These are phyloP conservation scores for Chaetodon auriga DNA, from an alignment of 2,113 vertebrate species.

Conservation along the genomic window DNA sequence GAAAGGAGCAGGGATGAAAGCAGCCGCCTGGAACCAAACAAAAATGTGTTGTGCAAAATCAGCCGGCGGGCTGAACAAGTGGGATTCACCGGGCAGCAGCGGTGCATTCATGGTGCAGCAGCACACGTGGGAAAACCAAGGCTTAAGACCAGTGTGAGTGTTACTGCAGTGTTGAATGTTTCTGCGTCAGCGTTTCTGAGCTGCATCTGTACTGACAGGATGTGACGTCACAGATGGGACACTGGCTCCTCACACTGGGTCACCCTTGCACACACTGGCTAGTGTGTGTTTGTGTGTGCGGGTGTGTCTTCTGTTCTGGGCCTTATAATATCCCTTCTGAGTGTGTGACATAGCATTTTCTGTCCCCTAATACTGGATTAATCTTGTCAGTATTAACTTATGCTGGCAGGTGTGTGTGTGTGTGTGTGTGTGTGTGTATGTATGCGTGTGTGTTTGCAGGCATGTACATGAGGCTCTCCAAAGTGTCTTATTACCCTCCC, in stretches of 20 bases:
- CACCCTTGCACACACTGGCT: background rate
- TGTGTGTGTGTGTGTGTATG: conserved; percentile 15
- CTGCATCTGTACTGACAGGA: conserved; percentile 41
- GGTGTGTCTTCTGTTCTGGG: conserved; percentile 3
- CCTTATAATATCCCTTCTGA: background rate
- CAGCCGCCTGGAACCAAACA: conserved; percentile 8
- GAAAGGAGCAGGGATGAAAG: background rate
- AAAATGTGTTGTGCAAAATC: background rate
- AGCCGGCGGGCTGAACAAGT: background rate
- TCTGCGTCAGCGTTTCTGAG: conserved; percentile 32
- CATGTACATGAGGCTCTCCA: conserved; percentile 39
- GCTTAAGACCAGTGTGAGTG: background rate
- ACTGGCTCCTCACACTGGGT: conserved; percentile 13
- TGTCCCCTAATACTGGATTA: conserved; percentile 23
- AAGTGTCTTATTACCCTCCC: conserved; percentile 72
- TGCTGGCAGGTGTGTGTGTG: conserved; percentile 19
- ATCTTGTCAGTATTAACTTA: conserved; percentile 24
- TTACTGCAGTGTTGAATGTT: conserved; percentile 17
- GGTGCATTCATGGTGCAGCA: conserved; percentile 15
- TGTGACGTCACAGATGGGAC: conserved; percentile 53
- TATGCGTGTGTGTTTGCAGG: background rate
- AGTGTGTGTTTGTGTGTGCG: background rate
- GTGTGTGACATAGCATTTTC: conserved; percentile 23
- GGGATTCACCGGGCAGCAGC: background rate
- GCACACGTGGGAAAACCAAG: background rate